phyloP scores from a whole-genome alignment of 2,888 invertebrate species.

The Junonia oenone region DNA sequence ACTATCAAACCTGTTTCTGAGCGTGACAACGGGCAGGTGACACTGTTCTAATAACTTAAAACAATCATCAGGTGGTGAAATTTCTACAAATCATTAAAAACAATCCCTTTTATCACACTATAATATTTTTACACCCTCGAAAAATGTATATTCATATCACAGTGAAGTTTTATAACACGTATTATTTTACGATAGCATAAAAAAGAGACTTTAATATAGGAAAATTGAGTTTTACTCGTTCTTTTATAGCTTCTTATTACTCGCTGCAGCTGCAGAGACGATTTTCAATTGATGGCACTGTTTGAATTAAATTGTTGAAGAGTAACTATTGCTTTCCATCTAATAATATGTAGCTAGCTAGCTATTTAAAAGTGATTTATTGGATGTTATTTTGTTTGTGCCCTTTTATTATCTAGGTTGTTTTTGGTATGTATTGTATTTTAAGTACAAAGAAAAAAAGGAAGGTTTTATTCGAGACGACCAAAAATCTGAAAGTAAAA shows the following conservation, averaged over 20 bases:
- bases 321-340: not conserved
- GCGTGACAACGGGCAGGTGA: too few relatives aligned
- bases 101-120: not conserved
- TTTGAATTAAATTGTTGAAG: not conserved
- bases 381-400: too few relatives aligned
- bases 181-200: not conserved
- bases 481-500: too few relatives aligned
- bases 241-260: not conserved
- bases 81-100: too few relatives aligned
- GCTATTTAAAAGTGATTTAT: too few relatives aligned
- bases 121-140: not conserved
- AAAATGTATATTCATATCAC: not conserved
- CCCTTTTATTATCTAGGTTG: too few relatives aligned
- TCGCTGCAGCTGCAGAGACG: not conserved
- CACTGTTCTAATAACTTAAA: too few relatives aligned
- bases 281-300: not conserved
- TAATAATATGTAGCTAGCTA: not conserved
- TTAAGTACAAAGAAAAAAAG: too few relatives aligned
- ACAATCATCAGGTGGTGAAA: too few relatives aligned
- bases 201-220: not conserved
- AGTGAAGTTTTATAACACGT: not conserved
- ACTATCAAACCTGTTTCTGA: too few relatives aligned
- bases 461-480: too few relatives aligned
- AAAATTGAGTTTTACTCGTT: not conserved
- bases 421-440: too few relatives aligned